A percentile compares a stretch with the other conserved stretches of the same genome.
Conservation (phyloP, 2,888 invertebrate genomes). For the Epinotia bilunana region DNA sequence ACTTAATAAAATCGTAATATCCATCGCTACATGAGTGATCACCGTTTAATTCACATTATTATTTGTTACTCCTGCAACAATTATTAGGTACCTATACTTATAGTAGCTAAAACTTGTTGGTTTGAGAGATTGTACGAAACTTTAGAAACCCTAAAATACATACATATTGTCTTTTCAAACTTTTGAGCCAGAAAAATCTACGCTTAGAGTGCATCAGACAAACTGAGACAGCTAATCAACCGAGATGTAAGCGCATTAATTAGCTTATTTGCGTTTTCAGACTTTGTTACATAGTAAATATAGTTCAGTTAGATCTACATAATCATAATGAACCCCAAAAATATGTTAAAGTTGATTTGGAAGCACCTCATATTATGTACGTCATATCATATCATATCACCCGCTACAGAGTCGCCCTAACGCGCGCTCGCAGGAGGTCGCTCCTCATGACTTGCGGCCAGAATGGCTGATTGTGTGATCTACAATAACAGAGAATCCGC, state of each 20-base stretch:
- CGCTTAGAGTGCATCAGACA: no score
- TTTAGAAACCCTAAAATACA: no score
- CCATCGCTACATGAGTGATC: not conserved
- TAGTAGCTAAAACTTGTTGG: no score
- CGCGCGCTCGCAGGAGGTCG: conserved; percentile 54
- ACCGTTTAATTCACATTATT: not conserved
- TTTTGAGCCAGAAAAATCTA: no score
- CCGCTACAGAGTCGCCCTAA: conserved; percentile 5
- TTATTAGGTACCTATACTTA: not conserved
- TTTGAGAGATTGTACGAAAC: no score
- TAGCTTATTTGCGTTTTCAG: no score
- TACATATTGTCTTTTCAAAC: no score
- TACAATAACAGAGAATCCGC: conserved; percentile 15
- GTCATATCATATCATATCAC: not conserved
- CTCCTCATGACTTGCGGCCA: conserved; percentile 67
- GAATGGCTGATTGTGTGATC: conserved; percentile 57
- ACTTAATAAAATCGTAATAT: not conserved
- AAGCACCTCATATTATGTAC: not conserved
- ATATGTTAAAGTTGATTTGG: no score
- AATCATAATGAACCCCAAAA: not conserved
- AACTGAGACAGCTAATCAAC: no score
- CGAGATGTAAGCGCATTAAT: no score
- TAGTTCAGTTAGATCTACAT: not conserved
- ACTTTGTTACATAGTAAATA: no score
- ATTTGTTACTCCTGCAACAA: not conserved